Conservation (phyloP, 2,797 vertebrate species). For the Ptychadena robeensis region DNA sequence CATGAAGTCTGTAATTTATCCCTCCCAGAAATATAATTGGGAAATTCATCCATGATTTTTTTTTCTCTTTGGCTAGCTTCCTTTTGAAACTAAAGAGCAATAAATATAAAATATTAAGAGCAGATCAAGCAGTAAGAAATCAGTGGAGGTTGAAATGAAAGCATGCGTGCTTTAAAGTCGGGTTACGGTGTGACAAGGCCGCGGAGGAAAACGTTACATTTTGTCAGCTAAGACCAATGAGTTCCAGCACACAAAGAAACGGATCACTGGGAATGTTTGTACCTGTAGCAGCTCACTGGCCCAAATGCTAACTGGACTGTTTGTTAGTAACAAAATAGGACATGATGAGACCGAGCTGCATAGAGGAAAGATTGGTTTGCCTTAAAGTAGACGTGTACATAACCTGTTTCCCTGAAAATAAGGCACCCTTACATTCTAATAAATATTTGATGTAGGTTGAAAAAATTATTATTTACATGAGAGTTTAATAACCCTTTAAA, state of each 20-base stretch:
- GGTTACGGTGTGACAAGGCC: conserved; percentile 3
- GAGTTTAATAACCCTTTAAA: no score
- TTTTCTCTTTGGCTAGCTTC: conserved; percentile 14
- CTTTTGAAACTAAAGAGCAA: conserved; percentile 31
- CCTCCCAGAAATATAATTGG: conserved; percentile 28
- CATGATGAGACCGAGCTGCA: neutral
- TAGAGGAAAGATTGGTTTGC: neutral
- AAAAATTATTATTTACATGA: no score
- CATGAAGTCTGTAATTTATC: conserved; percentile 51
- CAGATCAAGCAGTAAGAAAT: conserved; percentile 16
- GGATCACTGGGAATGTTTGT: conserved; percentile 5
- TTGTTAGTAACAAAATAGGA: neutral
- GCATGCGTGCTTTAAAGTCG: conserved; percentile 11
- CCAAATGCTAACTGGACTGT: neutral
- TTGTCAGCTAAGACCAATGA: conserved; percentile 28
- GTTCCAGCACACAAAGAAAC: conserved; percentile 3
- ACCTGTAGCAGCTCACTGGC: neutral
- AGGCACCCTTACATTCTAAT: no score
- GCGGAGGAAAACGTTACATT: neutral
- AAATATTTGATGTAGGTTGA: no score
- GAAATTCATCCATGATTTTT: conserved; percentile 32
- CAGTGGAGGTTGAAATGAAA: conserved; percentile 41
- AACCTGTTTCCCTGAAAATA: no score
- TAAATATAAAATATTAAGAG: conserved; percentile 27
- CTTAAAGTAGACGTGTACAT: no score